Conservation (phyloP, 2,888 invertebrate species). For the Acleris emargana region DNA sequence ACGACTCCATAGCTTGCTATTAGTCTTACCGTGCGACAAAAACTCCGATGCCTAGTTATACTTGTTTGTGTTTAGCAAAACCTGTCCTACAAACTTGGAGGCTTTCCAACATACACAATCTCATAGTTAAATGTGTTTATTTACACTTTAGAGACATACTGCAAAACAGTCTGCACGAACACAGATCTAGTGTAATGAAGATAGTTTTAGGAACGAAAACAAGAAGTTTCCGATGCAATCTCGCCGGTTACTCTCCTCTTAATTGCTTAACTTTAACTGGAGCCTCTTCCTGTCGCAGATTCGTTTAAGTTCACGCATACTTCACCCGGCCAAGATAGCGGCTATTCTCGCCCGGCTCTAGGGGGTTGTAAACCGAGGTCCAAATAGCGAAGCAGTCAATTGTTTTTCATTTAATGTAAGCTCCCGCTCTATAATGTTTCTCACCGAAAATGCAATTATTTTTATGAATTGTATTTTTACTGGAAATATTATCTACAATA, state of each 20-base stretch:
- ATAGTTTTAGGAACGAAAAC: conserved; percentile 77
- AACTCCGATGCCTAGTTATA: no score
- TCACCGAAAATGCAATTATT: no score
- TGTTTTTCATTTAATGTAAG: no score
- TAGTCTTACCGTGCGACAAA: no score
- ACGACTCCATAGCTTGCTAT: no score
- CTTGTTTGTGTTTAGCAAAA: no score
- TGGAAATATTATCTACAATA: no score
- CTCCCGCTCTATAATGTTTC: no score
- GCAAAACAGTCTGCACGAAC: conserved; percentile 47
- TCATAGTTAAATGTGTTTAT: conserved; percentile 35
- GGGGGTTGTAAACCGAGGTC: no score
- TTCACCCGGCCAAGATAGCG: conserved; percentile 48
- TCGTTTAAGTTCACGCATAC: conserved; percentile 70
- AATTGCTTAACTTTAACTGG: conserved; percentile 79
- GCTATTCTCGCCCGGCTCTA: conserved; percentile 1
- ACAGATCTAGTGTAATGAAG: conserved; percentile 73
- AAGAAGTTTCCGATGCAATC: conserved; percentile 76
- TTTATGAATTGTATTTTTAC: no score
- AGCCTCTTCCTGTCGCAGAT: conserved; percentile 65
- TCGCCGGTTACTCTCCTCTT: conserved; percentile 73
- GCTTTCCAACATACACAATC: conserved; percentile 67
- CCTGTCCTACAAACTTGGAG: background rate
- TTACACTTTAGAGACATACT: conserved; percentile 39
- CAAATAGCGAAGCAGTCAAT: no score